Evolutionary conservation across 2,888 invertebrate genomes (phyloP), one percentile per base, ranked within the genome.

Genomic region (Leuctra nigra): DNA sequence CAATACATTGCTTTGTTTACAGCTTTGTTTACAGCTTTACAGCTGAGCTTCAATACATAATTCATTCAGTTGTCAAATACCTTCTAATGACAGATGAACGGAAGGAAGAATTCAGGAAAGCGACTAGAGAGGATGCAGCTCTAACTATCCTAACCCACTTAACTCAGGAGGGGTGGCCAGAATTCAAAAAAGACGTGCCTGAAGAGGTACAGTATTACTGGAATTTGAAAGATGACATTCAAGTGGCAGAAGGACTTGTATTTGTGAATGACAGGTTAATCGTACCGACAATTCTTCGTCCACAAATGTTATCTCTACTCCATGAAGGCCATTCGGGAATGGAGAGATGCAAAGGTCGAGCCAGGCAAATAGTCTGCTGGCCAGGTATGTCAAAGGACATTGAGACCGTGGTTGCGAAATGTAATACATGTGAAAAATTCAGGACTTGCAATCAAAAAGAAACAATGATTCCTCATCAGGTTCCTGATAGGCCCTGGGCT

Each of bases 321-420:
- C 55, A 55, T n/a, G 36, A 55, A 22, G 48, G 55, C 1, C 55
- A 55, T 48, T 16, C 22, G 13, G 55, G 55, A 29, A 47, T 55
- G 20, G 48, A 29, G 22, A 48, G 18, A 33, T 13, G 20, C 22
- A 55, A 36, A 35, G 35, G 7, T 1, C 7, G 55, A 13, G 36
- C 55, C 24, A 2, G 55, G n/a, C 20, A 48, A 24, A 16, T 48
- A 18, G 14, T 53, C 1, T 53, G 13, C 16, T 55, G 48, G 55
- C 55, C 55, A 9, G 47, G 47, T 2, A 55, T 55, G 35, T n/a
- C 64, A 53, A 24, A 3, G 11, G 65, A 68, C 20, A 65, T 70
- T 36, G 65, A 67, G 46, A 35, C 64, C 1, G 23, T 39, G 18
- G 54, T 61, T 24, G 25, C 20, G 2, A 29, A 48, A 3, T 61